phyloP scores from a whole-genome alignment of 2,113 vertebrate genomes.

The Odontophorus gujanensis region DNA sequence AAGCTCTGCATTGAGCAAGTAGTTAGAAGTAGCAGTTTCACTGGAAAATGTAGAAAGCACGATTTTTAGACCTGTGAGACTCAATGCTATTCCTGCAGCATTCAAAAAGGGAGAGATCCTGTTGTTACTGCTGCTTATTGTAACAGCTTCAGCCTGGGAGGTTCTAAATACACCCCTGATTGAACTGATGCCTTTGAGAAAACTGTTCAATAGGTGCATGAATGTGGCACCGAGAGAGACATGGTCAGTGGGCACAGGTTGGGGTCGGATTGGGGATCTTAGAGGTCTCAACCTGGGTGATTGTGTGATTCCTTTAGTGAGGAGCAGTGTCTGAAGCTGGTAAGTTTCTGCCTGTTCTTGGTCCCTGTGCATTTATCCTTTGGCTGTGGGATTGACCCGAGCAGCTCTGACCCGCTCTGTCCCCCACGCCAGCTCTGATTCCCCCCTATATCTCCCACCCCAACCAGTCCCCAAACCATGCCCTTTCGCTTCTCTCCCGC shows the following conservation, averaged over 20 bases:
- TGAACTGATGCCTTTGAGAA: constrained; percentile 19
- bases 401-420: rapidly evolving
- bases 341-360: neutral
- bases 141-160: neutral
- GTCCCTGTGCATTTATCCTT: rapidly evolving
- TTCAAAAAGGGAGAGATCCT: rapidly evolving
- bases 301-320: neutral
- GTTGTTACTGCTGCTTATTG: neutral
- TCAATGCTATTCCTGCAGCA: rapidly evolving
- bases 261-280: neutral
- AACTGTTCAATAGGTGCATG: neutral
- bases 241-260: neutral
- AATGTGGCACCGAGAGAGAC: neutral
- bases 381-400: neutral
- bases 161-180: neutral
- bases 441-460: rapidly evolving
- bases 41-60: rapidly evolving
- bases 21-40: rapidly evolving
- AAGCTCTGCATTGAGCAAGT: rapidly evolving
- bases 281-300: neutral
- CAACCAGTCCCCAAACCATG: neutral
- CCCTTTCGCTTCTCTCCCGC: constrained; percentile 47
- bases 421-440: rapidly evolving
- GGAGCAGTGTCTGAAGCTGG: rapidly evolving
- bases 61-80: neutral